Base-by-base conservation (phyloP, 2,113 vertebrate species). In the Hylia prasina region DNA sequence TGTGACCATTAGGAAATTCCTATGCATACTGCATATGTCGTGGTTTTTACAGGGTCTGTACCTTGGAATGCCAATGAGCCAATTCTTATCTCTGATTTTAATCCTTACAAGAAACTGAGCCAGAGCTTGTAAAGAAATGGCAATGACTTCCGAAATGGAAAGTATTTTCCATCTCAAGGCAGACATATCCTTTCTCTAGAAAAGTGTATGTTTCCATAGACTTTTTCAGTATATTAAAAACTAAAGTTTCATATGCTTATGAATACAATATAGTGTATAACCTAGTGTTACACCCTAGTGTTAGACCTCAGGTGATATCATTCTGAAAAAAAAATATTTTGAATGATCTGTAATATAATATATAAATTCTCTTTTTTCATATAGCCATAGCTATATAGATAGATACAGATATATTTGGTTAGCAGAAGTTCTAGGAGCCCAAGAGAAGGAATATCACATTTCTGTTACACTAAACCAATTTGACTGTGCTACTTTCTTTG, bases 1-100 rank as follows among this genome's bases (percentile, higher is more conserved):
- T 68, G 44, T 71, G 30, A 78, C 10, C 22, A 10, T 82, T 75
- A 85, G 23, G 15, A 79, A 50, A 78, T 68, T 82, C 30, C 47
- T 35, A 10, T 50, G 22, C 0, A 0, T 81, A 22, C 35, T 87
- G 18, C 24, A 44, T 25, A 31, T 19, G 13, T 15, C 5, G 2
- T 60, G 33, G n/a, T 44, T 75, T 90, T 76, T 82, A 47, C 22
- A 60, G 53, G 15, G 12, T 84, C 44, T 48, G 4, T 44, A 23
- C 5, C 10, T 91, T 68, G 22, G 42, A 75, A 68, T 0, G 0
- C 3, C 31, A n/a, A 20, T 42, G 17, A 87, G 12, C 13, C 21
- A 82, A 13, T 60, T 81, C 13, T 68, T 58, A 57, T 35, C 25
- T 63, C 64, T 57, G 28, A 58, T 76, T 87, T 85, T 69, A 72